Evolutionary conservation across 2,113 vertebrate species (phyloP), one percentile per base, ranked within the genome.

Genomic region (human): DNA sequence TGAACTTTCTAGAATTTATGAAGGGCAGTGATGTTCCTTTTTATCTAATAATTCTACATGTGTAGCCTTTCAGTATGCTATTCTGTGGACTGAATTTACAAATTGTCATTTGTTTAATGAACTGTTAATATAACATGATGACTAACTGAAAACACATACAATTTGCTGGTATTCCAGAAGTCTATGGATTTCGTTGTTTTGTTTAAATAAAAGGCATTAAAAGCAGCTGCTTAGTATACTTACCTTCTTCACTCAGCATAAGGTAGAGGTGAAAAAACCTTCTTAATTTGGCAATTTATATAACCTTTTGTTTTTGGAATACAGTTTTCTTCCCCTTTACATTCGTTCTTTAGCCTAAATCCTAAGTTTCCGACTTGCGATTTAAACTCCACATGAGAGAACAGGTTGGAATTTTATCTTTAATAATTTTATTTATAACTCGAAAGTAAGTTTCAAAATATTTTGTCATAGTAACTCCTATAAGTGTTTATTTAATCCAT

Each of bases 351-450:
- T 64, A 93, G 7, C 80, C 81, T 87, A 91, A 94, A 81, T 82
- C 25, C 17, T 61, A 93, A 92, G 35, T 85, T 85, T 93, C 10
- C 66, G 72, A 93, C 22, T 35, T 97, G 64, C 81, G n/a, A 92
- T 73, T 86, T 88, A 68, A 91, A 92, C 22, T 88, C 52, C 38
- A 66, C 48, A 78, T 79, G 79, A 61, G 23, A 85, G 52, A 85
- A n/a, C 6, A 93, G 50, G 66, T n/a, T 90, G 61, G 6, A 18
- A 72, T 75, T 45, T 88, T 90, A 87, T 73, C 40, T 78, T 82
- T 87, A 90, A 17, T 14, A 93, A 78, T 70, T 95, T 97, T 79
- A 93, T 52, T 78, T 55, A 52, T 68, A 87, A 64, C 3, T 88
- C 72, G 45, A 84, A 90, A 89, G 43, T 89, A 85, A 93, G 30